Evolutionary conservation across 2,113 vertebrate genomes (phyloP).

Genomic region (Progne subis): DNA sequence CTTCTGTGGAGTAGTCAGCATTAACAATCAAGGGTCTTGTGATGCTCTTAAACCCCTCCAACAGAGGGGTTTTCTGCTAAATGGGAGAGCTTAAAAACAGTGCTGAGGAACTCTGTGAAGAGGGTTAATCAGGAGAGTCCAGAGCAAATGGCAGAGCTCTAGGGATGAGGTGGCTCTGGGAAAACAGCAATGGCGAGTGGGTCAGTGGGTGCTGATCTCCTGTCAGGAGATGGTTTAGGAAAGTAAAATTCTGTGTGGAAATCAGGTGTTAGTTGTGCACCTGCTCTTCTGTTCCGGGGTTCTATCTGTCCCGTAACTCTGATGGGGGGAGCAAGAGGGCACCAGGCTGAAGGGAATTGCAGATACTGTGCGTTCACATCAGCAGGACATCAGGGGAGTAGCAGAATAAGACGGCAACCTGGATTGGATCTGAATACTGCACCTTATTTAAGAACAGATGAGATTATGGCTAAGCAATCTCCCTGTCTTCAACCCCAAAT

Average conservation of each 20-base stretch:
- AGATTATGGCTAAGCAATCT: background rate
- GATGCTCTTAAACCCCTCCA: background rate
- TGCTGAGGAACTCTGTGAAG: background rate
- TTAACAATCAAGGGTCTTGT: background rate
- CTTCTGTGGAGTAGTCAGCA: background rate
- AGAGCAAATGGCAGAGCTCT: background rate
- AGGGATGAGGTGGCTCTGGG: background rate
- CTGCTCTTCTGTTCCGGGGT: background rate
- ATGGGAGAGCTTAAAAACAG: background rate
- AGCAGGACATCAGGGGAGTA: background rate
- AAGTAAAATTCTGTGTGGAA: background rate
- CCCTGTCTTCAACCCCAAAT: background rate
- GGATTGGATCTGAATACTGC: background rate
- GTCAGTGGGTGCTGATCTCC: background rate
- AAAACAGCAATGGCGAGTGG: accelerated
- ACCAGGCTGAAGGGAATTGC: background rate
- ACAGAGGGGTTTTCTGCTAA: background rate
- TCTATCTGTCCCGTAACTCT: background rate
- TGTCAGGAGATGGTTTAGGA: background rate
- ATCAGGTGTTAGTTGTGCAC: background rate
- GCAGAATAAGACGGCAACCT: background rate
- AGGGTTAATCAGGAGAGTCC: background rate
- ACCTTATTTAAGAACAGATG: background rate
- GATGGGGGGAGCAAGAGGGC: background rate
- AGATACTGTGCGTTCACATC: background rate